Percentiles rank a stretch among this genome's conserved stretches.
phyloP scores from a whole-genome alignment of 2,797 vertebrate genomes.

The Distichodus sexfasciatus region DNA sequence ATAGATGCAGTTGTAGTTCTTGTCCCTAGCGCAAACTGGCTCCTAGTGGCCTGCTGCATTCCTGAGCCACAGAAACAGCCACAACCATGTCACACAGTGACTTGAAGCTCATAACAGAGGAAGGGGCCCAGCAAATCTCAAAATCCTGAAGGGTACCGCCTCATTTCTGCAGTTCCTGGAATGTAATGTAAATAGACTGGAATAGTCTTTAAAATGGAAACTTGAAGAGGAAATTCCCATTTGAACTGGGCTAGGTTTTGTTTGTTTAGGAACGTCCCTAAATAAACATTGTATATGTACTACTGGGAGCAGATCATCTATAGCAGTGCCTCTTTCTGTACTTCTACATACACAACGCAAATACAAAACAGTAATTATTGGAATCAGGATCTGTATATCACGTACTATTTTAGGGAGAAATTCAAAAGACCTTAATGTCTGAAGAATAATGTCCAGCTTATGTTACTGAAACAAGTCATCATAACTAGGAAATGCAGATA shows the following conservation, averaged over 20 bases:
- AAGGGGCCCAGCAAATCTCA: neutral
- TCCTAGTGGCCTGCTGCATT: too few relatives aligned
- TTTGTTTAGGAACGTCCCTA: neutral
- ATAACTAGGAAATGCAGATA: too few relatives aligned
- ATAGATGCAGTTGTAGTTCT: too few relatives aligned
- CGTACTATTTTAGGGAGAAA: too few relatives aligned
- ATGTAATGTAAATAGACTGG: neutral
- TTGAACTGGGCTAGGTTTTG: neutral
- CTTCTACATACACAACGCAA: neutral
- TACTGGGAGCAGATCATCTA: neutral
- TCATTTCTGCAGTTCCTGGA: neutral
- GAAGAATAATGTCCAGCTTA: too few relatives aligned
- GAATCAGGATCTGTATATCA: neutral
- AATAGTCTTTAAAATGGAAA: conserved; percentile 1
- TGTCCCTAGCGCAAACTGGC: too few relatives aligned
- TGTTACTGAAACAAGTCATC: too few relatives aligned
- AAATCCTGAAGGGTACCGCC: neutral
- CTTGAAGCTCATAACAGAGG: neutral
- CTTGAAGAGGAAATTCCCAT: neutral
- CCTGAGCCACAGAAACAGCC: neutral
- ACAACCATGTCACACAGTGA: neutral
- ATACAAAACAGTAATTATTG: neutral
- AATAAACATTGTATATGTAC: neutral
- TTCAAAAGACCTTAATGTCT: too few relatives aligned
- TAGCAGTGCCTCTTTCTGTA: neutral